Conservation (phyloP, 2,113 vertebrate species). For the Emydocephalus ijimae region DNA sequence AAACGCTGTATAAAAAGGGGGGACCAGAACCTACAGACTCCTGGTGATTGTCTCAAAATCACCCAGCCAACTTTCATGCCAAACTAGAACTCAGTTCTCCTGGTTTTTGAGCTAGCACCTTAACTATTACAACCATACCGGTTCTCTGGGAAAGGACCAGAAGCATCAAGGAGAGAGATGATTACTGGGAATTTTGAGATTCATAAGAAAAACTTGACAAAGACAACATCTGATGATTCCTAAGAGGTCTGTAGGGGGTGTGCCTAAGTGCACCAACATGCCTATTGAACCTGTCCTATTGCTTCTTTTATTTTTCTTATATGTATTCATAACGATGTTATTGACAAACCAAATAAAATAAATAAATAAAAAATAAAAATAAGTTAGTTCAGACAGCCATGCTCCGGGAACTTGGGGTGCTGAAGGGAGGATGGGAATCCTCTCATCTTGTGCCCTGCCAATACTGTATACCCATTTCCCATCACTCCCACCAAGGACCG, state of each 20-base stretch:
- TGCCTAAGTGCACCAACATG: too few species aligned
- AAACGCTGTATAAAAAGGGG: not conserved
- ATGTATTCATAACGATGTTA: too few species aligned
- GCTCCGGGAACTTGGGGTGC: not conserved
- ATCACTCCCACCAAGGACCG: not conserved
- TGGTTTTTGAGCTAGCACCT: not conserved
- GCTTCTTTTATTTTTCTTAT: too few species aligned
- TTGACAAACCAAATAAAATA: too few species aligned
- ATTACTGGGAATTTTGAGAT: not conserved
- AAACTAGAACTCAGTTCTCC: not conserved
- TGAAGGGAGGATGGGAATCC: not conserved
- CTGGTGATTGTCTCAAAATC: not conserved
- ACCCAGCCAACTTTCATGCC: not conserved
- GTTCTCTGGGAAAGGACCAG: not conserved
- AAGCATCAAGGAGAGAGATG: not conserved
- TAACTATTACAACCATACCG: not conserved
- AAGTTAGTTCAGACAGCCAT: not conserved
- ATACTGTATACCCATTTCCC: not conserved
- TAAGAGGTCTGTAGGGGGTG: too few species aligned
- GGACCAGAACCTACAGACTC: not conserved
- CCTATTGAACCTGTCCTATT: too few species aligned
- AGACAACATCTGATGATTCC: not conserved
- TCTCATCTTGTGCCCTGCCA: not conserved
- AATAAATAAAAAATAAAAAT: too few species aligned
- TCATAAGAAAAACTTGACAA: not conserved